These are phyloP conservation scores for Dendrolimus houi DNA, from an alignment of 2,888 invertebrate genomes.

Conservation along the genomic window DNA sequence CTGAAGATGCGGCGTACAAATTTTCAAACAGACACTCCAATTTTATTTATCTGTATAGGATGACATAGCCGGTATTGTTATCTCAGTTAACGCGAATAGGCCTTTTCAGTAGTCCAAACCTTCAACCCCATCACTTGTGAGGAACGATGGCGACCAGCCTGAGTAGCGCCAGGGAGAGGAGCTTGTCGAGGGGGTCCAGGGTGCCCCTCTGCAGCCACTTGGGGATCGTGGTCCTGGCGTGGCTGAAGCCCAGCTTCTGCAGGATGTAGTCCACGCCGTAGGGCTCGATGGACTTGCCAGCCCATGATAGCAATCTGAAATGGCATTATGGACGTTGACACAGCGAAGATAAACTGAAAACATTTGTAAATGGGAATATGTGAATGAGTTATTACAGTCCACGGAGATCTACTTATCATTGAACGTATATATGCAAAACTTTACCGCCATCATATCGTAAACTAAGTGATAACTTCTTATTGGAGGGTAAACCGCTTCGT, in stretches of 20 bases:
- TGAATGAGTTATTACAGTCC: no score
- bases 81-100: background rate
- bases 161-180: conserved; percentile 87
- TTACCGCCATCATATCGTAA: no score
- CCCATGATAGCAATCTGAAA: conserved; percentile 86
- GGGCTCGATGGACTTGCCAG: conserved; percentile 97
- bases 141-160: conserved; percentile 80
- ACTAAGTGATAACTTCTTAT: no score
- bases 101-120: background rate
- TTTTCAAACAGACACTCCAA: no score
- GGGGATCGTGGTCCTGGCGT: conserved; percentile 98
- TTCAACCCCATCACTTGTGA: conserved; percentile 36
- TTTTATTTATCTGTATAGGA: no score
- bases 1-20: no score
- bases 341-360: no score
- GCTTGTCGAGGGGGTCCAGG: conserved; percentile 97
- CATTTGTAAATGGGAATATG: no score
- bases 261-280: conserved; percentile 99
- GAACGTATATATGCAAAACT: no score
- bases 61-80: no score
- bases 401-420: no score
- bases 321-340: background rate
- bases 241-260: conserved; percentile 97
- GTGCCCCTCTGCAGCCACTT: conserved; percentile 99
- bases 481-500: no score